Percentiles rank a stretch among this genome's conserved stretches.
These are phyloP conservation scores for Cecropterus lyciades DNA, from an alignment of 1,140 invertebrate species.

Conservation along the genomic window DNA sequence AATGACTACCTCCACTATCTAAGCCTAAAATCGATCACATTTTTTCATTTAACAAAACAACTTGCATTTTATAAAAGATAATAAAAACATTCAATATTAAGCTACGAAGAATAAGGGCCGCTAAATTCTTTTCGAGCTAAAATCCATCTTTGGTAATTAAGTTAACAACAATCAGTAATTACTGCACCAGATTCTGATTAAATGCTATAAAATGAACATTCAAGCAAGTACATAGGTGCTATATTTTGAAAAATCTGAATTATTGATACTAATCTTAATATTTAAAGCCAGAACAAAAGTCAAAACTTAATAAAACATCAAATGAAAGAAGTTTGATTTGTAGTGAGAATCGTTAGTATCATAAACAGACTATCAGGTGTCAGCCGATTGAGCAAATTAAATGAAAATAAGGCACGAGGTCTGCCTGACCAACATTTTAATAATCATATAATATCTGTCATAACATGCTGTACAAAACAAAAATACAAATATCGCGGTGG, in stretches of 20 bases:
- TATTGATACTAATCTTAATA: conserved; percentile 13
- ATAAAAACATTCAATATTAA: conserved; percentile 78
- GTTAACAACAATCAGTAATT: conserved; percentile 71
- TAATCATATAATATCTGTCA: conserved; percentile 24
- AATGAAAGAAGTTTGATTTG: conserved; percentile 21
- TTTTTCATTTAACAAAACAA: conserved; percentile 69
- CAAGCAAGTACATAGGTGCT: conserved; percentile 7
- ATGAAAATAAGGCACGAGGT: conserved; percentile 77
- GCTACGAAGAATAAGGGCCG: conserved; percentile 68
- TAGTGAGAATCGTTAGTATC: conserved; percentile 21
- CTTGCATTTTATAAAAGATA: conserved; percentile 79
- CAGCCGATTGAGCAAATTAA: conserved; percentile 70
- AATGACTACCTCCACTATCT: conserved; percentile 64
- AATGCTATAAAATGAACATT: conserved; percentile 24
- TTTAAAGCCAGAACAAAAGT: conserved; percentile 14
- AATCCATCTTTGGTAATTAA: conserved; percentile 81
- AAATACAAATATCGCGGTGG: conserved; percentile 40
- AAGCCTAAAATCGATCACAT: conserved; percentile 79
- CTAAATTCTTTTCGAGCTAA: conserved; percentile 62
- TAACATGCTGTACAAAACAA: conserved; percentile 24
- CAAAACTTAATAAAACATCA: conserved; percentile 20
- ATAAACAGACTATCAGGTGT: conserved; percentile 64
- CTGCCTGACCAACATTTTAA: conserved; percentile 53
- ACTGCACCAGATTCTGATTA: conserved; percentile 53
- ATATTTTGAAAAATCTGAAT: conserved; percentile 19